These are phyloP conservation scores for Rattus rattus DNA, from an alignment of 2,113 vertebrate species.

Conservation along the genomic window DNA sequence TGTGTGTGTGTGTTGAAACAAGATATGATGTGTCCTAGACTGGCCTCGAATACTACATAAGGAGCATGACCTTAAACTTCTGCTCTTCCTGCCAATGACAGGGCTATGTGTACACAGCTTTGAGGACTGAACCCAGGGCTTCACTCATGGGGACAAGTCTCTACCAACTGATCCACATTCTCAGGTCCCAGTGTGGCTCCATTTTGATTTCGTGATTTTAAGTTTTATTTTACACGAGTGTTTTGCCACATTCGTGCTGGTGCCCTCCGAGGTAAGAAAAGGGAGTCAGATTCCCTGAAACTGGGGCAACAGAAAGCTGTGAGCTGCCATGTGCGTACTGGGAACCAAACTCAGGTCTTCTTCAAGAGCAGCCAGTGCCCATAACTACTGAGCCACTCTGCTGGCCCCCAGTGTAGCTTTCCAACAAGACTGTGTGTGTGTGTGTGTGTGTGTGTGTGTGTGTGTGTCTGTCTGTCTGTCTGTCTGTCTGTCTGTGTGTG, in stretches of 20 bases:
- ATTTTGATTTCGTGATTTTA: neutral
- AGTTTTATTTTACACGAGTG: neutral
- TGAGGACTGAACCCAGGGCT: neutral
- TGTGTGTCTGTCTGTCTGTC: too few relatives aligned
- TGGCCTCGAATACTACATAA: neutral
- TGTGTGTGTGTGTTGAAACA: neutral
- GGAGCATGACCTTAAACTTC: neutral
- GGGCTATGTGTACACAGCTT: neutral
- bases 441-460: too few relatives aligned
- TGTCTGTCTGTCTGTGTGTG: too few relatives aligned
- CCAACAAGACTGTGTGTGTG: neutral
- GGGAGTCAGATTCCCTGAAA: neutral
- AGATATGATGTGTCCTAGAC: neutral
- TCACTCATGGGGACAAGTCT: neutral
- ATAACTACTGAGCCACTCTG: neutral
- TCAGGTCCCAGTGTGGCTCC: neutral
- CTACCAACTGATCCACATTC: neutral
- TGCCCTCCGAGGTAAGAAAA: neutral
- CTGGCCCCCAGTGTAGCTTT: neutral
- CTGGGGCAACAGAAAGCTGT: neutral
- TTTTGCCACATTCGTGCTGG: neutral
- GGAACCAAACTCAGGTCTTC: neutral
- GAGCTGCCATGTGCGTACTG: neutral
- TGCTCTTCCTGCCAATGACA: neutral
- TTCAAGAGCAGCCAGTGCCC: neutral